Evolutionary conservation across 1,140 invertebrate genomes (phyloP), one percentile per base, ranked within the genome.

Genomic region (Ladona fulva): DNA sequence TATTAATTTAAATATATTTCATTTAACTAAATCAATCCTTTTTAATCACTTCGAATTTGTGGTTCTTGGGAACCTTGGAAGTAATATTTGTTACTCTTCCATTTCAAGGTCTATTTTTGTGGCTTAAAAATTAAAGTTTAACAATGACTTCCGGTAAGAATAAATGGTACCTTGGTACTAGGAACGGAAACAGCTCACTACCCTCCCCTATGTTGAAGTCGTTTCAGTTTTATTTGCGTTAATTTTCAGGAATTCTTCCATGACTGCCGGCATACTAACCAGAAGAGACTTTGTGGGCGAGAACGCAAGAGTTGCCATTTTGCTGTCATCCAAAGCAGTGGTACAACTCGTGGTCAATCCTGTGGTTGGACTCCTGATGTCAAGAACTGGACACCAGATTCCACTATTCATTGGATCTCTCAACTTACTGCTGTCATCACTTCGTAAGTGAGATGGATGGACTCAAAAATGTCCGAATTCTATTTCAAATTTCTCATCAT

Each of bases 331-430:
- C 29, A 96, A 96, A 86, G 94, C 95, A 37, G 85, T 96, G 52
- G 90, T 96, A 11, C 95, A 97, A 86, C 88, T 97, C 79, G 84
- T 94, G 78, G 88, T 92, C 80, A 97, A 96, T 85, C 94, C 94
- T 3, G 87, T 94, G 59, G 89, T 96, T 73, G 94, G 94, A 29
- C 89, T 89, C 78, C 82, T 93, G 24, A 93, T 92, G 0, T 86
- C 87, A 37, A 86, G 85, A 75, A 83, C 89, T 78, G 95, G 96
- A 22, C 96, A 95, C 83, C 90, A 90, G 37, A 87, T 93, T 74
- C 95, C 95, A 0, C 88, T 97, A 82, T 90, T 97, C 78, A 84
- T 93, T 25, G 95, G 96, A 44, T 94, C 93, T 82, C 86, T 93
- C 77, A 92, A 92, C 80, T 89, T 97, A 81, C 88, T 96, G 75